A percentile compares a stretch with the other conserved stretches of the same genome.
phyloP scores from a whole-genome alignment of 2,888 invertebrate species.

The Amphipyra tragopoginis region DNA sequence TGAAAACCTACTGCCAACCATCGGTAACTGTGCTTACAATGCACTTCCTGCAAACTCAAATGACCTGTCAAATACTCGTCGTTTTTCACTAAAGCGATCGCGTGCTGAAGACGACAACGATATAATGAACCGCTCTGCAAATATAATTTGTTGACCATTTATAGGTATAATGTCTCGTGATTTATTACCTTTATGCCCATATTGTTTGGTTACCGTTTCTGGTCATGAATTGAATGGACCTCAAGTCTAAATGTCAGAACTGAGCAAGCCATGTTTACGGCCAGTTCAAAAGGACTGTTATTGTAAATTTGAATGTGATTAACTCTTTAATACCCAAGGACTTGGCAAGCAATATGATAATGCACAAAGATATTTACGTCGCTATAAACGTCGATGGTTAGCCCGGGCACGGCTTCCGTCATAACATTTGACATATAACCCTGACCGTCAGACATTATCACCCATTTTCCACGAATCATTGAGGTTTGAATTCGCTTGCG shows the following conservation, averaged over 20 bases:
- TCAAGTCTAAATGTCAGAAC: conserved; percentile 13
- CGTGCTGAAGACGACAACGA: conserved; percentile 39
- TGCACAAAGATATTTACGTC: conserved; percentile 25
- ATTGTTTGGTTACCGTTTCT: conserved; percentile 15
- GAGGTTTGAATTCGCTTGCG: conserved; percentile 68
- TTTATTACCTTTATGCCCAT: conserved; percentile 25
- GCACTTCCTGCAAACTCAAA: conserved; percentile 36
- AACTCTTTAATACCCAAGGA: conserved; percentile 19
- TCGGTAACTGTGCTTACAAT: conserved; percentile 49
- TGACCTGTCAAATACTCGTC: conserved; percentile 41
- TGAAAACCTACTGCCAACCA: conserved; percentile 55
- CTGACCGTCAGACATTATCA: conserved; percentile 52
- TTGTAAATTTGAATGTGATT: conserved; percentile 32
- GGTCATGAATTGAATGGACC: conserved; percentile 10
- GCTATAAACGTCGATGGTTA: conserved; percentile 21
- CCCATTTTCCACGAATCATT: conserved; percentile 71
- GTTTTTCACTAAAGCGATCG: conserved; percentile 35
- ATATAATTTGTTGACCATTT: conserved; percentile 34
- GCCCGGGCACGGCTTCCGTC: conserved; percentile 53
- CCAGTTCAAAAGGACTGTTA: conserved; percentile 1
- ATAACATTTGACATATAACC: conserved; percentile 57
- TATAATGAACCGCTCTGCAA: conserved; percentile 19
- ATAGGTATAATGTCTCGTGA: conserved; percentile 19
- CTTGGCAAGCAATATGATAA: conserved; percentile 10
- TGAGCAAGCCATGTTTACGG: conserved; percentile 2